phyloP scores from a whole-genome alignment of 2,888 invertebrate genomes.

The Tetheella fluctuosa region DNA sequence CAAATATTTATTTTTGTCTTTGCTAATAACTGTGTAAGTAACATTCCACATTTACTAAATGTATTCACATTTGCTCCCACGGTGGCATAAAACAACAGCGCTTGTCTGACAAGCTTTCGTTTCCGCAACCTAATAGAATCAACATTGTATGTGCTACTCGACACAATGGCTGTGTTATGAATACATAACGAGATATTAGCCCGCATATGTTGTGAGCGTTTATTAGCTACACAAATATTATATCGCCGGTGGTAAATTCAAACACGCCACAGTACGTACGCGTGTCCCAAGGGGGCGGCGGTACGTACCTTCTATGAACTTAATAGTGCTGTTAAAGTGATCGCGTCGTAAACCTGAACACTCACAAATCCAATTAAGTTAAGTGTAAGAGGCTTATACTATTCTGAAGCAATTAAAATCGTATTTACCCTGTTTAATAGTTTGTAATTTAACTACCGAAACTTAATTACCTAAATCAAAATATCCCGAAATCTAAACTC shows the following conservation, averaged over 20 bases:
- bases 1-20: not conserved
- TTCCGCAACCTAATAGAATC: conserved; percentile 73
- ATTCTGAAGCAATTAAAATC: conserved; percentile 44
- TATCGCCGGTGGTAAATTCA: conserved; percentile 48
- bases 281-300: conserved; percentile 29
- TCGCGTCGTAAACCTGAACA: conserved; percentile 59
- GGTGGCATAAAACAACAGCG: conserved; percentile 53
- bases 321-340: conserved; percentile 59
- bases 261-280: conserved; percentile 31
- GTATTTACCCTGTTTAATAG: conserved; percentile 12
- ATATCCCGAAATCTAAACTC: not conserved
- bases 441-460: conserved; percentile 2
- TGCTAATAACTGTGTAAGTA: not conserved
- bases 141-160: conserved; percentile 65
- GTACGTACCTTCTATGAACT: conserved; percentile 25
- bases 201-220: conserved; percentile 65
- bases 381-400: conserved; percentile 52
- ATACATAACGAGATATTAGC: conserved; percentile 76
- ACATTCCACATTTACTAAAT: conserved; percentile 28
- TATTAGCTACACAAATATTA: conserved; percentile 71
- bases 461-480: not conserved
- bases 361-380: conserved; percentile 59
- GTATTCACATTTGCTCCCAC: conserved; percentile 42
- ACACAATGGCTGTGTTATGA: conserved; percentile 74
- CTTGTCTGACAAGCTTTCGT: conserved; percentile 65